Evolutionary conservation across 2,888 invertebrate genomes (phyloP).

Genomic region (Cephus pulcher): DNA sequence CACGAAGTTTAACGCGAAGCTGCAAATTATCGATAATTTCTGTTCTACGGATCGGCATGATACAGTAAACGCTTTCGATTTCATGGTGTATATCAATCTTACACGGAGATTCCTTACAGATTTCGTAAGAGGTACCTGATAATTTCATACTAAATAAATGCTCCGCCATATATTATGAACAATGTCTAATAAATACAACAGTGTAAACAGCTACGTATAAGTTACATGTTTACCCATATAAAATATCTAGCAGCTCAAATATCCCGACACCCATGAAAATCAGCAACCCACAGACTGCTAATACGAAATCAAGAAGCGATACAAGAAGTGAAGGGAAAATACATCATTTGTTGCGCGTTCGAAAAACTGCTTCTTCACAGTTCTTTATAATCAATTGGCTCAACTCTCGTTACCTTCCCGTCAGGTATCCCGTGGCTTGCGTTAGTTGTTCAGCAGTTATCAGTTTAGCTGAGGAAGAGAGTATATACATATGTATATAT

Average conservation of each 20-base stretch:
- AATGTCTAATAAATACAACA: no score
- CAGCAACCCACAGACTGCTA: neutral
- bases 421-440: neutral
- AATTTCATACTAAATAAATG: no score
- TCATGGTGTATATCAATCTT: neutral
- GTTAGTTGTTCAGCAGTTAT: conserved; percentile 21
- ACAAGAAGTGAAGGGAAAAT: conserved; percentile 22
- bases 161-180: no score
- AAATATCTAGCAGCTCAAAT: neutral
- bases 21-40: neutral
- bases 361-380: neutral
- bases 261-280: neutral
- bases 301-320: neutral
- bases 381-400: neutral
- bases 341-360: neutral
- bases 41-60: neutral
- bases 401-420: neutral
- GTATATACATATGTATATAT: no score
- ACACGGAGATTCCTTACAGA: neutral
- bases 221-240: neutral
- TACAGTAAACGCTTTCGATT: neutral
- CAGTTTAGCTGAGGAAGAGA: conserved; percentile 11
- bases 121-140: neutral
- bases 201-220: neutral
- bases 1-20: neutral